These are phyloP conservation scores for Micromesistius poutassou DNA, from an alignment of 2,797 vertebrate species.

Conservation along the genomic window DNA sequence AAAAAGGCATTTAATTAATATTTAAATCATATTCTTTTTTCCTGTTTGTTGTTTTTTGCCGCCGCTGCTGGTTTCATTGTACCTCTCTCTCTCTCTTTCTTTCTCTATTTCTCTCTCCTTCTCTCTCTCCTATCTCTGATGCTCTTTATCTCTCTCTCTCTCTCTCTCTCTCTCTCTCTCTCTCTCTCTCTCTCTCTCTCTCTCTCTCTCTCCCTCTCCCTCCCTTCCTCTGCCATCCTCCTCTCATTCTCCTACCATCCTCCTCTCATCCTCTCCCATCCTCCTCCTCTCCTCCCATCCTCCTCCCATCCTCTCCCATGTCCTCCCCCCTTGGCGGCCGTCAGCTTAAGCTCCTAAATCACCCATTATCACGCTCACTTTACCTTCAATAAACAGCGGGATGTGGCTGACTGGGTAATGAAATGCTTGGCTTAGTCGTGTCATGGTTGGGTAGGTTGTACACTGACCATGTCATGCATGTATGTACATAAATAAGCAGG, in stretches of 20 bases:
- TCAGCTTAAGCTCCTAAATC: slow-evolving; percentile 51
- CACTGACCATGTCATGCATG: background rate
- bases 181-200: no score
- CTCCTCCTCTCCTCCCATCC: slow-evolving; percentile 16
- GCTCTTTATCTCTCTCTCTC: no score
- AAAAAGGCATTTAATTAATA: slow-evolving; percentile 39
- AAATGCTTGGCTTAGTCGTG: slow-evolving; percentile 52
- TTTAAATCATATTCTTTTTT: slow-evolving; percentile 37
- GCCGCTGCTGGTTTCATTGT: background rate
- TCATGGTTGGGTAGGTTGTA: background rate
- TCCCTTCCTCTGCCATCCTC: background rate
- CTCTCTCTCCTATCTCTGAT: no score
- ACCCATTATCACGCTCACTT: slow-evolving; percentile 57
- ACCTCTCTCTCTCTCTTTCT: slow-evolving; percentile 10
- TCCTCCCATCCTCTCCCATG: slow-evolving; percentile 11
- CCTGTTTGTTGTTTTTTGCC: no score
- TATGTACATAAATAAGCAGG: no score
- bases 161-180: no score
- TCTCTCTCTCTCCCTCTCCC: slow-evolving; percentile 7
- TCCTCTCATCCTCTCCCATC: slow-evolving; percentile 45
- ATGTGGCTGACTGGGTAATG: slow-evolving; percentile 66
- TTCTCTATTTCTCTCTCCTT: no score
- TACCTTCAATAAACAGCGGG: slow-evolving; percentile 58
- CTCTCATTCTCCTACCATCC: slow-evolving; percentile 21
- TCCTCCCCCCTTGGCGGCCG: slow-evolving; percentile 8